phyloP scores from a whole-genome alignment of 2,113 vertebrate species.

The Carassius gibelio region DNA sequence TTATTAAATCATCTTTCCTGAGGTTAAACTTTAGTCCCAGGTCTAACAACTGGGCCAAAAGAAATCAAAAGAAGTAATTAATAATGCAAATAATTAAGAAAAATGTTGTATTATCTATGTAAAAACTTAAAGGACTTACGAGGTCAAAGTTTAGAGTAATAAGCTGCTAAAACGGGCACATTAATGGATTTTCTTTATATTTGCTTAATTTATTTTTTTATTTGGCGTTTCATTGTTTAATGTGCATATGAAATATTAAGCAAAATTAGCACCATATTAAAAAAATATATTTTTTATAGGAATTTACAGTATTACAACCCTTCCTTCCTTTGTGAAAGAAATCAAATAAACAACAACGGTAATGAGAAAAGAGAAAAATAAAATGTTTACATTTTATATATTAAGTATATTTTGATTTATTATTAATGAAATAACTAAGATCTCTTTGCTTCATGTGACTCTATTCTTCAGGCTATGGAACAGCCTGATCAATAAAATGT shows the following conservation, averaged over 20 bases:
- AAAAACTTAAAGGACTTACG: not conserved
- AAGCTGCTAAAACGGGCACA: not conserved
- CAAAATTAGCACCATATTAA: not conserved
- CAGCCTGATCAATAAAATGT: not conserved
- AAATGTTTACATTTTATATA: no score
- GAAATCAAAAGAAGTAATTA: not conserved
- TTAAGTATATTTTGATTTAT: not conserved
- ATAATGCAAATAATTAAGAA: not conserved
- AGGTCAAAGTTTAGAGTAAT: not conserved
- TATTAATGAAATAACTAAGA: not conserved
- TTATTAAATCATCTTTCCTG: not conserved
- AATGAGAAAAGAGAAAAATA: no score
- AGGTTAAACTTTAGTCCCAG: not conserved
- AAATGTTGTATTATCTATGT: not conserved
- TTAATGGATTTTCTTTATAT: not conserved
- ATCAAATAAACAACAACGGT: no score
- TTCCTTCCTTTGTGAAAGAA: not conserved
- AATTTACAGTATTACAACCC: not conserved
- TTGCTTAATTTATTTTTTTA: not conserved
- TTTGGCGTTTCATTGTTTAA: not conserved
- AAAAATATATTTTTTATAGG: no score
- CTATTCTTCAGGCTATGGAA: not conserved
- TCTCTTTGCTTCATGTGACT: not conserved
- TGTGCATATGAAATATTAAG: not conserved
- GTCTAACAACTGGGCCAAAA: not conserved